Conservation (phyloP, 2,888 invertebrate genomes). For the Heterodera filipjevi region DNA sequence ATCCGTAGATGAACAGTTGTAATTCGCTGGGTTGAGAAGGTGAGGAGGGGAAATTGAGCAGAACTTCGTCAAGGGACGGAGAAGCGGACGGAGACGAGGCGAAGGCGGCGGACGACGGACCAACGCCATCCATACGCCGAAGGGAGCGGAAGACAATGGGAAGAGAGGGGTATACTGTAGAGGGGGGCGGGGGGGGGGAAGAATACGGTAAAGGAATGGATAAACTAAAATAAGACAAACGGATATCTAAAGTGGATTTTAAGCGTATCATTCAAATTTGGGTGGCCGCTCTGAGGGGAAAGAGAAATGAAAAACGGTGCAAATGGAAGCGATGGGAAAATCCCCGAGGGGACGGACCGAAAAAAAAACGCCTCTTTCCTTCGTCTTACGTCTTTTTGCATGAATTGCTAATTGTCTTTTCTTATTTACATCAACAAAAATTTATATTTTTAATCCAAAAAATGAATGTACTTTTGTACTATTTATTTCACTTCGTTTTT, state of each 20-base stretch:
- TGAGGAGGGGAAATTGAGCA: background rate
- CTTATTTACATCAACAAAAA: background rate
- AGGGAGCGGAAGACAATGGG: background rate
- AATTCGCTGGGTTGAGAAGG: conserved; percentile 24
- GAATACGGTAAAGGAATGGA: background rate
- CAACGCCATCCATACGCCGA: background rate
- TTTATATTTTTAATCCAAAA: background rate
- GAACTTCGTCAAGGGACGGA: background rate
- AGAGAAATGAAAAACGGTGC: background rate
- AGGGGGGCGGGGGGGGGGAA: too few relatives aligned
- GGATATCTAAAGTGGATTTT: background rate
- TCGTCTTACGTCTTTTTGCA: background rate
- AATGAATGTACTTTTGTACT: background rate
- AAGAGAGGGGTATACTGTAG: background rate
- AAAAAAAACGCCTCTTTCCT: background rate
- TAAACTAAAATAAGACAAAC: too few relatives aligned
- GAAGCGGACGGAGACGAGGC: background rate
- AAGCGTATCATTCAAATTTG: too few relatives aligned
- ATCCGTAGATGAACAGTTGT: conserved; percentile 43
- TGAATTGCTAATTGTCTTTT: background rate
- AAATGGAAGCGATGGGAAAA: background rate
- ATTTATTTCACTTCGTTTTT: background rate
- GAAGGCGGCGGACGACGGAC: background rate
- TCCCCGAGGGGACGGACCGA: background rate
- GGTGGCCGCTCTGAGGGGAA: background rate